Evolutionary conservation across 2,113 vertebrate genomes (phyloP), one percentile per base, ranked within the genome.

Genomic region (Sardina pilchardus): DNA sequence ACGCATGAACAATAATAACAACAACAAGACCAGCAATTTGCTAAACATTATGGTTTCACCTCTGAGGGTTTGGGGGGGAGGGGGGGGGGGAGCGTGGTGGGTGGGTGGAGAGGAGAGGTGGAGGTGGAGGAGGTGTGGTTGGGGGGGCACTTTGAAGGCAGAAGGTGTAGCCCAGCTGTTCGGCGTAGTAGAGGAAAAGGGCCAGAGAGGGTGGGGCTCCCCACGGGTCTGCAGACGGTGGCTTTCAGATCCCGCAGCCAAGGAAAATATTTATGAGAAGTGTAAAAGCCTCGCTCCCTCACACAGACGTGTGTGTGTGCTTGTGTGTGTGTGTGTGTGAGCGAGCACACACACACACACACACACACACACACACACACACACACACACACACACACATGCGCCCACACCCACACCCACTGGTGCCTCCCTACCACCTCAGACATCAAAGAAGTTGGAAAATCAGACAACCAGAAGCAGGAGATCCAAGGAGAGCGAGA

Each of bases 261-360:
- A 90, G 88, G 87, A 90, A 93, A 93, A 93, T 88, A 91, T 90
- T 92, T 88, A 90, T 89, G 86, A 87, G 90, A 81, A 67, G 85
- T 87, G 85, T 82, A 85, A 89, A 91, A 86, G 36, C 7, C 21
- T 44, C 43, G 21, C 56, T 71, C 85, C 43, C 47, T 50, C 24
- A 59, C 44, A 83, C 82, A 63, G 36, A 9, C 21, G n/a, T n/a
- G n/a, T n/a, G n/a, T n/a, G n/a, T n/a, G n/a, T n/a, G n/a, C n/a
- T n/a, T n/a, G n/a, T n/a, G n/a, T n/a, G n/a, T n/a, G n/a, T n/a
- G n/a, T 71, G 26, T 71, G 30, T 34, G 9, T 71, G 53, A 19
- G 53, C 48, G 2, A 4, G 7, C 47, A 3, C 4, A 26, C 21
- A 63, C 24, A 3, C 24, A 63, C 24, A 63, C 59, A 67, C 59